Percentiles rank a stretch among this genome's conserved stretches.
Evolutionary conservation across 2,888 invertebrate genomes (phyloP).

Genomic region (Drosophila putrida): DNA sequence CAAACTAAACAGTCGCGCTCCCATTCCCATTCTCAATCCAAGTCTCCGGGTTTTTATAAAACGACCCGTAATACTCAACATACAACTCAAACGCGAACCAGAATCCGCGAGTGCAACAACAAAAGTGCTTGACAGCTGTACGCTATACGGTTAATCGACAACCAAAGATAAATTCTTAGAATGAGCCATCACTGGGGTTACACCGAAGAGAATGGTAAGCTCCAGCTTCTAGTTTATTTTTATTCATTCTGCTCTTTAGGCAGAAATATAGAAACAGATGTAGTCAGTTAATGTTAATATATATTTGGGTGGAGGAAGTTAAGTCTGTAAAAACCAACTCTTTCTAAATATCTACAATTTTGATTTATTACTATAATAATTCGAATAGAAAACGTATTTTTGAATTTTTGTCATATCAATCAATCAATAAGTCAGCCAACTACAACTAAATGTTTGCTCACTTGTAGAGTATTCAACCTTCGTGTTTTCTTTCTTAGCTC

Average conservation of each 20-base stretch:
- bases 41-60: slow-evolving; percentile 52
- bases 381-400: neutral
- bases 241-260: neutral
- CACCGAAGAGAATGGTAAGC: slow-evolving; percentile 80
- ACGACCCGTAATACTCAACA: slow-evolving; percentile 34
- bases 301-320: neutral
- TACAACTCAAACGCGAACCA: slow-evolving; percentile 52
- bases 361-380: neutral
- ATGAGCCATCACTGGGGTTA: slow-evolving; percentile 82
- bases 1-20: slow-evolving; percentile 68
- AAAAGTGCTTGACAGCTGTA: neutral
- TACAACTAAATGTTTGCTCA: neutral
- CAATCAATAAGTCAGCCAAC: neutral
- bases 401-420: neutral
- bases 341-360: neutral
- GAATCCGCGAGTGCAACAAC: slow-evolving; percentile 58
- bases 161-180: slow-evolving; percentile 42
- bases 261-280: neutral
- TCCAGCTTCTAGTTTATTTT: neutral
- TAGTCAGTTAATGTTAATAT: neutral
- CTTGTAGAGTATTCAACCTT: slow-evolving; percentile 1
- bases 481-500: neutral
- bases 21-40: slow-evolving; percentile 21
- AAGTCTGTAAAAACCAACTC: neutral
- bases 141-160: slow-evolving; percentile 5